Conservation (phyloP, 2,113 vertebrate genomes). For the Raja brachyura region DNA sequence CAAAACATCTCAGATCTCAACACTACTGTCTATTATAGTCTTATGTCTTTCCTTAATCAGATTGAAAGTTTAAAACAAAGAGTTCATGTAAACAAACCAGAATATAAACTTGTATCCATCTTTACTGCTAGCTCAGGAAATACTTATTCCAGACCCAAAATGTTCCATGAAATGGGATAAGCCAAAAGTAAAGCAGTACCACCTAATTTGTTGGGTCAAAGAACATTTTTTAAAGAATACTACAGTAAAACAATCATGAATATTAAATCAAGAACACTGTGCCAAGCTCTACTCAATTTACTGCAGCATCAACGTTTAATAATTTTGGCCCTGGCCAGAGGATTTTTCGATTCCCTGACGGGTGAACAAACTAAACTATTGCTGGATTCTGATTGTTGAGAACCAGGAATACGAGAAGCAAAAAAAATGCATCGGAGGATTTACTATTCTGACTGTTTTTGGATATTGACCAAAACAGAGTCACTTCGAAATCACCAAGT, state of each 20-base stretch:
- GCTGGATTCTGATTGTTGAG: neutral
- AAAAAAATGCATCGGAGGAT: neutral
- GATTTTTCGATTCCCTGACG: neutral
- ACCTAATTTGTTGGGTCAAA: neutral
- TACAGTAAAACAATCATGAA: neutral
- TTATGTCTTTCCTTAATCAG: neutral
- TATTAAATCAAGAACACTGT: neutral
- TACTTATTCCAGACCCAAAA: neutral
- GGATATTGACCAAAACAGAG: neutral
- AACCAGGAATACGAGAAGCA: neutral
- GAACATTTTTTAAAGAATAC: neutral
- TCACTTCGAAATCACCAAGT: no score
- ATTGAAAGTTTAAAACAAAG: neutral
- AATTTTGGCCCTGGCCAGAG: neutral
- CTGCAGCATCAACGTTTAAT: neutral
- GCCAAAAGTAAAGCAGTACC: neutral
- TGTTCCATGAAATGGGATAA: neutral
- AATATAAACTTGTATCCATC: neutral
- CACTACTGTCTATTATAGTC: neutral
- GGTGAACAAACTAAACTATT: neutral
- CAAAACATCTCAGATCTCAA: neutral
- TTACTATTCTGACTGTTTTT: neutral
- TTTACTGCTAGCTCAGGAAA: neutral
- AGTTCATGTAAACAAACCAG: neutral
- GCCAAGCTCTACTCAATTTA: neutral